Percentiles rank a stretch among this genome's conserved stretches.
These are phyloP conservation scores for Rhinella marina DNA, from an alignment of 2,797 vertebrate species.

Conservation along the genomic window DNA sequence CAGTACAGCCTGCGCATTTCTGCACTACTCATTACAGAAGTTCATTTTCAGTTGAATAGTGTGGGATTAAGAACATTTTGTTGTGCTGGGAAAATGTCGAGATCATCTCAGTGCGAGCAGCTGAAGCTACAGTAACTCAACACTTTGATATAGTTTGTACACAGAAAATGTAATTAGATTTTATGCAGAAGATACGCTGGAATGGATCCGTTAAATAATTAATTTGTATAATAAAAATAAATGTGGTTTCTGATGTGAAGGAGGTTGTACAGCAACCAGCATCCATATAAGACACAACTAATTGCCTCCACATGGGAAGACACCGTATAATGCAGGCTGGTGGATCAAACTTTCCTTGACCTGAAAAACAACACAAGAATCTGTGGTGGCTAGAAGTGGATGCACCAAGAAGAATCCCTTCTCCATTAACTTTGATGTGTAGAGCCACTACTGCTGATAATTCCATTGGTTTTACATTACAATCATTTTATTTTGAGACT, in stretches of 20 bases:
- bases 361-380: background rate
- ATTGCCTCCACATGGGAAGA: background rate
- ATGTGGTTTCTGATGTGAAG: background rate
- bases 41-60: slow-evolving; percentile 27
- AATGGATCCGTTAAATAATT: slow-evolving; percentile 28
- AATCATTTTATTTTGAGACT: background rate
- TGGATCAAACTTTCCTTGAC: background rate
- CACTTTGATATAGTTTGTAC: slow-evolving; percentile 12
- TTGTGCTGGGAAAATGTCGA: background rate
- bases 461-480: background rate
- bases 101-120: slow-evolving; percentile 22
- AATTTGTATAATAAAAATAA: slow-evolving; percentile 30
- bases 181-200: background rate
- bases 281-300: background rate
- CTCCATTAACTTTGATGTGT: background rate
- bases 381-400: background rate
- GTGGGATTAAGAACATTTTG: slow-evolving; percentile 3
- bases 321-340: background rate
- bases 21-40: background rate
- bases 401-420: background rate
- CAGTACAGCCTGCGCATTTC: background rate
- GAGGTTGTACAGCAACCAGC: background rate
- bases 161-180: slow-evolving; percentile 30
- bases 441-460: background rate
- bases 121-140: slow-evolving; percentile 22